Conservation (phyloP, 2,888 invertebrate genomes). For the Embidobia sp. region DNA sequence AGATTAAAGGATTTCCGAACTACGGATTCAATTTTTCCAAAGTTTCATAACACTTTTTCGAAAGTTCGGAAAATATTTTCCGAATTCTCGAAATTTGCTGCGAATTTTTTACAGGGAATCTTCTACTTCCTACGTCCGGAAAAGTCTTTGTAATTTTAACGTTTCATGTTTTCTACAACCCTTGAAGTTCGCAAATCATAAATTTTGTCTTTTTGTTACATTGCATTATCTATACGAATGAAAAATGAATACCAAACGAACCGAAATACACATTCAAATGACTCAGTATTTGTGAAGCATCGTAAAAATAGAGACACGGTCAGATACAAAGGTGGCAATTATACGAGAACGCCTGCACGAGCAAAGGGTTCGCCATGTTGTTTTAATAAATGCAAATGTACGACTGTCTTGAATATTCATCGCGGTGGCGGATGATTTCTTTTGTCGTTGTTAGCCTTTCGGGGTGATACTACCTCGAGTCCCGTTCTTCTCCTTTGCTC, state of each 20-base stretch:
- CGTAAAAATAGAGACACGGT: constrained; percentile 63
- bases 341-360: constrained; percentile 70
- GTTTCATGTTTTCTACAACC: no score
- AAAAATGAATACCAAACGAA: constrained; percentile 32
- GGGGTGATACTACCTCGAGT: constrained; percentile 42
- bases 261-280: constrained; percentile 23
- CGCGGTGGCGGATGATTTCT: constrained; percentile 73
- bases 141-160: no score
- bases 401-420: constrained; percentile 76
- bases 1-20: no score
- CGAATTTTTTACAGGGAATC: no score
- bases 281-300: constrained; percentile 48
- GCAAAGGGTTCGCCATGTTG: constrained; percentile 75
- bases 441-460: constrained; percentile 72
- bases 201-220: no score
- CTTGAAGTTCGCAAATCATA: no score
- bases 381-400: constrained; percentile 78
- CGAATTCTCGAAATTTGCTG: no score
- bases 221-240: background rate
- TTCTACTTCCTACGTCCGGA: no score
- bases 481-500: constrained; percentile 35
- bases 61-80: no score
- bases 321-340: constrained; percentile 72
- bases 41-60: no score
- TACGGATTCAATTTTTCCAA: no score